phyloP scores from a whole-genome alignment of 2,113 vertebrate genomes.

The Barnardius zonarius region DNA sequence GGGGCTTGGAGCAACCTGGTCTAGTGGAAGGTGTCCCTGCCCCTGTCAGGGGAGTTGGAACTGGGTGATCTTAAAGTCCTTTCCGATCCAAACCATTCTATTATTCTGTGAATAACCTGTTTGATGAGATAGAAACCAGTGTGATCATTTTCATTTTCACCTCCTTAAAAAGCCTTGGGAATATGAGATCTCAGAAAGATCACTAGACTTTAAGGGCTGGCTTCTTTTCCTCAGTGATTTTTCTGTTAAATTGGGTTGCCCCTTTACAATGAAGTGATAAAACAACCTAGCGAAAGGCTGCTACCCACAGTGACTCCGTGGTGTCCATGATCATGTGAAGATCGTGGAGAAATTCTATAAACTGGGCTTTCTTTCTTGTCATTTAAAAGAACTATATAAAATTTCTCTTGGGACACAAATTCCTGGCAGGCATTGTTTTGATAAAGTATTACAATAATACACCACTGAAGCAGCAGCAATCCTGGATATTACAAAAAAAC shows the following conservation, averaged over 20 bases:
- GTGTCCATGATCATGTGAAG: neutral
- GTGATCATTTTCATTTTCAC: neutral
- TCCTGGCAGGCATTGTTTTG: conserved; percentile 40
- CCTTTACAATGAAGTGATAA: neutral
- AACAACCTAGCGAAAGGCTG: neutral
- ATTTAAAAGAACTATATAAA: conserved; percentile 1
- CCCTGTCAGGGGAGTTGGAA: neutral
- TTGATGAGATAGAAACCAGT: neutral
- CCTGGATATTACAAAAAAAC: neutral
- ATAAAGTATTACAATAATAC: conserved; percentile 53
- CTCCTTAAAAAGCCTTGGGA: neutral
- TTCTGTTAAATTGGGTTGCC: neutral
- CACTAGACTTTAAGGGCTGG: neutral
- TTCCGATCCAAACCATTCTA: neutral
- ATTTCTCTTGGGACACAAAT: conserved; percentile 5
- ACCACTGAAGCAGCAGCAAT: neutral
- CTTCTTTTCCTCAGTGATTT: neutral
- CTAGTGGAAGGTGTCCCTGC: neutral
- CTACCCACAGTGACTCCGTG: neutral
- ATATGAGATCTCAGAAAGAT: neutral
- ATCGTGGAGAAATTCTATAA: neutral
- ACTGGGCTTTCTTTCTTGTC: neutral
- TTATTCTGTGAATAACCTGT: neutral
- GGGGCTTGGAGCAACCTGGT: neutral
- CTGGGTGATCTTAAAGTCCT: neutral